Percentiles rank a stretch among this genome's conserved stretches.
phyloP scores from a whole-genome alignment of 64 coral and sea anemone genomes.

The Montipora capricornis region DNA sequence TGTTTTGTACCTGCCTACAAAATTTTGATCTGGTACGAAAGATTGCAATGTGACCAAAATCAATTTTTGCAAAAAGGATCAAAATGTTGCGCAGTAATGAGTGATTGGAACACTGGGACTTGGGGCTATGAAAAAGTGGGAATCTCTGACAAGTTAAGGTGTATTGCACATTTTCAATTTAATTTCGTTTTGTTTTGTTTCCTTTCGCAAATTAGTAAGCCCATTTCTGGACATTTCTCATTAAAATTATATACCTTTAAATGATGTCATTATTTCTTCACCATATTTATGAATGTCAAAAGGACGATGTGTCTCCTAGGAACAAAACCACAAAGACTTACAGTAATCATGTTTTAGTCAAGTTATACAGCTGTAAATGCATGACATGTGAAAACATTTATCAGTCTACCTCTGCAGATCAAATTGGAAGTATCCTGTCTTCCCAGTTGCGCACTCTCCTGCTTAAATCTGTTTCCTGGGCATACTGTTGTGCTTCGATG shows the following conservation, averaged over 20 bases:
- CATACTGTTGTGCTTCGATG: constrained; percentile 87
- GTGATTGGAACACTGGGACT: no score
- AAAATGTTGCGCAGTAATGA: no score
- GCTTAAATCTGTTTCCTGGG: constrained; percentile 92
- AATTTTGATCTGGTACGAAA: no score
- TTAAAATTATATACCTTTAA: constrained; percentile 67
- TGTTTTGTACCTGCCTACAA: no score
- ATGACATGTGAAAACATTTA: neutral
- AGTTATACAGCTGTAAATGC: neutral
- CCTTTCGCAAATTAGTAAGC: no score
- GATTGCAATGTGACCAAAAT: no score
- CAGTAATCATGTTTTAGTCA: neutral
- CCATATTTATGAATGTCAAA: constrained; percentile 98
- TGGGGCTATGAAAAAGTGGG: no score
- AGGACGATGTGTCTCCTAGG: constrained; percentile 83
- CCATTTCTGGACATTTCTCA: no score
- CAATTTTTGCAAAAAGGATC: no score
- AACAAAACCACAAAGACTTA: neutral
- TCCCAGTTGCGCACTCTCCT: constrained; percentile 93
- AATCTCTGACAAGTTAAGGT: no score
- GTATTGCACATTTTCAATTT: no score
- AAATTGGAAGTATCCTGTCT: constrained; percentile 85
- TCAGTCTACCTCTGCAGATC: constrained; percentile 70
- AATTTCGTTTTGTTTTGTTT: no score
- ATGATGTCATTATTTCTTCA: constrained; percentile 71